These are phyloP conservation scores for Spodoptera litura DNA, from an alignment of 1,140 invertebrate genomes.

Conservation along the genomic window DNA sequence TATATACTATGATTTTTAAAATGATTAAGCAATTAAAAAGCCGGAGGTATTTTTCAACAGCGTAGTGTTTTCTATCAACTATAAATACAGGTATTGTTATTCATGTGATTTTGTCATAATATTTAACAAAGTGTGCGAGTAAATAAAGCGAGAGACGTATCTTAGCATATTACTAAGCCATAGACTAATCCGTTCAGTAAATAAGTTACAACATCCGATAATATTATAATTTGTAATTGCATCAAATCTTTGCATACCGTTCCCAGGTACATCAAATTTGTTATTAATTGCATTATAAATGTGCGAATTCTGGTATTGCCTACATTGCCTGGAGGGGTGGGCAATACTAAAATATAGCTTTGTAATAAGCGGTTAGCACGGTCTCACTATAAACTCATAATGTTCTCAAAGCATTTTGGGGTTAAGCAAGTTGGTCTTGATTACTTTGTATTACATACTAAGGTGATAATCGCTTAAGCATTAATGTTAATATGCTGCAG, in stretches of 20 bases:
- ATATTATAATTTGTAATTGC: background rate
- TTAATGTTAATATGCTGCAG: background rate
- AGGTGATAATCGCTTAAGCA: background rate
- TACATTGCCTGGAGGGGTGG: background rate
- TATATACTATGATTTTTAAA: too few relatives aligned
- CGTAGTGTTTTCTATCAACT: too few relatives aligned
- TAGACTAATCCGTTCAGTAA: too few relatives aligned
- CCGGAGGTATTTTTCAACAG: too few relatives aligned
- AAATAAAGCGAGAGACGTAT: too few relatives aligned
- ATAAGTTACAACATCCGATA: too few relatives aligned
- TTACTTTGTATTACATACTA: background rate
- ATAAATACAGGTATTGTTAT: background rate
- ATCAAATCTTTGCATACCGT: background rate
- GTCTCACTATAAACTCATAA: slow-evolving; percentile 4
- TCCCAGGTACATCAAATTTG: background rate
- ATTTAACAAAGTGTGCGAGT: too few relatives aligned
- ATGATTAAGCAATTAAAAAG: too few relatives aligned
- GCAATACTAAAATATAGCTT: slow-evolving; percentile 1
- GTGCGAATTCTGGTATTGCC: background rate
- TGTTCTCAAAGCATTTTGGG: background rate
- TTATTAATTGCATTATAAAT: slow-evolving; percentile 27
- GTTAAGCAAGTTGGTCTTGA: slow-evolving; percentile 9
- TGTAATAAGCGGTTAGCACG: slow-evolving; percentile 11
- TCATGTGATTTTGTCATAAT: too few relatives aligned
- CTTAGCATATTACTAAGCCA: too few relatives aligned